Percentiles rank a stretch among this genome's conserved stretches.
phyloP scores from a whole-genome alignment of 2,113 vertebrate species.

The Cebidichthys violaceus region DNA sequence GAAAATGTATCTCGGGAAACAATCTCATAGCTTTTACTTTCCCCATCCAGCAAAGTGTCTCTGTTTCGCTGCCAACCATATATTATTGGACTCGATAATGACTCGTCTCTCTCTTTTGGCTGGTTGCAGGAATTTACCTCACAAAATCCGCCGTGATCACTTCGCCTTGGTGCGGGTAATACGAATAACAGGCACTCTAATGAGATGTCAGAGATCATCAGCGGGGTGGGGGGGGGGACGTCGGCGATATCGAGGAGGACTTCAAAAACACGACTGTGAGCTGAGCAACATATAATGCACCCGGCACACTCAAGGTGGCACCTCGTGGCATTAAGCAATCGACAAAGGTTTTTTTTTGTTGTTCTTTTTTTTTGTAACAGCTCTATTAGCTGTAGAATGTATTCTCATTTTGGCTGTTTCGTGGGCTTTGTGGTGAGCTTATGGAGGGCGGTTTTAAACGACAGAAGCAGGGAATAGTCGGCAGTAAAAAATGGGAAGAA shows the following conservation, averaged over 20 bases:
- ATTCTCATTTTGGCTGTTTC: slow-evolving; percentile 60
- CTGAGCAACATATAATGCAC: slow-evolving; percentile 44
- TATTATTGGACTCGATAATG: slow-evolving; percentile 68
- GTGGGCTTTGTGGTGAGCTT: slow-evolving; percentile 48
- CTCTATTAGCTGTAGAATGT: slow-evolving; percentile 73
- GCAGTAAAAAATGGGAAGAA: background rate
- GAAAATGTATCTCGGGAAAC: slow-evolving; percentile 70
- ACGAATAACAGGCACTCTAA: slow-evolving; percentile 55
- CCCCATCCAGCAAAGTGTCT: slow-evolving; percentile 56
- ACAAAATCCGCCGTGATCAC: slow-evolving; percentile 46
- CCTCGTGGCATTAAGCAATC: slow-evolving; percentile 70
- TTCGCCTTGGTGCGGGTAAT: slow-evolving; percentile 41
- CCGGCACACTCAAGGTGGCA: slow-evolving; percentile 50
- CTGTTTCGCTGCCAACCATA: slow-evolving; percentile 60
- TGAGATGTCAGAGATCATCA: slow-evolving; percentile 67
- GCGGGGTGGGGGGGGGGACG: slow-evolving; percentile 20
- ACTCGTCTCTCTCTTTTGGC: slow-evolving; percentile 45
- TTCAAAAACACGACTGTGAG: slow-evolving; percentile 34
- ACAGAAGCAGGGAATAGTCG: slow-evolving; percentile 50
- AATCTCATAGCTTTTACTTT: slow-evolving; percentile 58
- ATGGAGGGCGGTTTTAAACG: slow-evolving; percentile 66
- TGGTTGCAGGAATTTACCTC: slow-evolving; percentile 58
- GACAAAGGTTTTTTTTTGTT: slow-evolving; percentile 22
- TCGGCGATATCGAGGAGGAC: slow-evolving; percentile 21
- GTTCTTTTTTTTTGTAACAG: slow-evolving; percentile 67